Conservation (phyloP, 2,797 vertebrate species). For the Gymnopithys bicolor region DNA sequence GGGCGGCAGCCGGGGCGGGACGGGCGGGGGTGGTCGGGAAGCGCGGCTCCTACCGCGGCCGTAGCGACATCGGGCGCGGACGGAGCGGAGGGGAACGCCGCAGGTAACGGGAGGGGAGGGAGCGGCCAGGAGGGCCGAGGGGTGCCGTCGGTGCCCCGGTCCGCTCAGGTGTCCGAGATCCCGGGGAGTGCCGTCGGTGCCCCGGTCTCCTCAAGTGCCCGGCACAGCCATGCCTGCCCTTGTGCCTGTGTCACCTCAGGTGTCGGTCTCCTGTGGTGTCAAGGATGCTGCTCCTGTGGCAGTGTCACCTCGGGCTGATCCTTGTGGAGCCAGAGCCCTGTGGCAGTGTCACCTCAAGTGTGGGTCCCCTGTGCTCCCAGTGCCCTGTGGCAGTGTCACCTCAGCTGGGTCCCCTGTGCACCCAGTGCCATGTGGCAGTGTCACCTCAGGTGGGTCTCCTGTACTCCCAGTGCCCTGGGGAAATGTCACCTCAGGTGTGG, state of each 20-base stretch:
- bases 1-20: not conserved
- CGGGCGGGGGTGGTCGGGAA: not conserved
- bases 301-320: not conserved
- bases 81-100: not conserved
- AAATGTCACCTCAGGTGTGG: not conserved
- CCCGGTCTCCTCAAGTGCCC: not conserved
- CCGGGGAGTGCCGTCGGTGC: no score
- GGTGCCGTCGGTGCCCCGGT: rapidly evolving
- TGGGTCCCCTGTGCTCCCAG: not conserved
- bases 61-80: not conserved
- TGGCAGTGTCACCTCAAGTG: no score
- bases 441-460: no score
- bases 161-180: not conserved
- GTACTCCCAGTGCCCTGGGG: not conserved
- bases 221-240: not conserved
- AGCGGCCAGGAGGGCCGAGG: not conserved
- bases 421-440: not conserved
- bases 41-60: not conserved
- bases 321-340: not conserved
- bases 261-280: no score
- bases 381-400: not conserved
- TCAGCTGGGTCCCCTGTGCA: no score
- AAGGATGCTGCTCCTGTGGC: not conserved
- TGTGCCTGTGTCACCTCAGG: not conserved
- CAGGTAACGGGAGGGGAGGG: not conserved